A percentile compares a stretch with the other conserved stretches of the same genome.
Evolutionary conservation across 2,797 vertebrate genomes (phyloP).

Genomic region (Brotula barbata): DNA sequence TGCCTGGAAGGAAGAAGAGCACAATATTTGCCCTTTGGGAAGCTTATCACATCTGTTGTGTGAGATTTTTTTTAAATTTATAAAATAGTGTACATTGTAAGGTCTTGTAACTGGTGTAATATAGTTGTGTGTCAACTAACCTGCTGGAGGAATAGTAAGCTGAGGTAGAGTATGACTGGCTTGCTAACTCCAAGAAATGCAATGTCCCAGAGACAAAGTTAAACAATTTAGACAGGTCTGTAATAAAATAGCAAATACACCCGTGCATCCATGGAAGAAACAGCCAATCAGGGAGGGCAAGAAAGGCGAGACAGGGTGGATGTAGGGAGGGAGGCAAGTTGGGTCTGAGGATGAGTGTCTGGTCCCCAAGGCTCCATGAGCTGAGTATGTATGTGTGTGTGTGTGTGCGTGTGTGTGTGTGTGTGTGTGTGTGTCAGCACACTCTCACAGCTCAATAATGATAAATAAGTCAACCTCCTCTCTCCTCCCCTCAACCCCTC

Average conservation of each 20-base stretch:
- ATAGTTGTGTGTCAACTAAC: background rate
- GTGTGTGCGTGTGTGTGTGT: constrained; percentile 25
- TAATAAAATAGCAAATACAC: constrained; percentile 39
- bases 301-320: constrained; percentile 25
- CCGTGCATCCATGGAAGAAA: constrained; percentile 40
- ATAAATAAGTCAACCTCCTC: constrained; percentile 75
- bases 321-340: constrained; percentile 42
- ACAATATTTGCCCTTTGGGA: no score
- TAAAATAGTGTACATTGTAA: background rate
- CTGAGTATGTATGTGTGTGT: constrained; percentile 29
- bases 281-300: constrained; percentile 31
- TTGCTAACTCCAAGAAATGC: constrained; percentile 38
- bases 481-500: constrained; percentile 58
- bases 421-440: constrained; percentile 46
- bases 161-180: constrained; percentile 2
- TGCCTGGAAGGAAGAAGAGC: no score
- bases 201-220: constrained; percentile 40
- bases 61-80: background rate
- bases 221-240: constrained; percentile 46
- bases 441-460: constrained; percentile 75
- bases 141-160: constrained; percentile 1
- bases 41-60: no score
- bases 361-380: constrained; percentile 64
- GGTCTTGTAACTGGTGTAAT: background rate
- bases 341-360: constrained; percentile 64